Base-by-base conservation (phyloP, 2,113 vertebrate genomes). In the Anarhynchus alexandrinus region DNA sequence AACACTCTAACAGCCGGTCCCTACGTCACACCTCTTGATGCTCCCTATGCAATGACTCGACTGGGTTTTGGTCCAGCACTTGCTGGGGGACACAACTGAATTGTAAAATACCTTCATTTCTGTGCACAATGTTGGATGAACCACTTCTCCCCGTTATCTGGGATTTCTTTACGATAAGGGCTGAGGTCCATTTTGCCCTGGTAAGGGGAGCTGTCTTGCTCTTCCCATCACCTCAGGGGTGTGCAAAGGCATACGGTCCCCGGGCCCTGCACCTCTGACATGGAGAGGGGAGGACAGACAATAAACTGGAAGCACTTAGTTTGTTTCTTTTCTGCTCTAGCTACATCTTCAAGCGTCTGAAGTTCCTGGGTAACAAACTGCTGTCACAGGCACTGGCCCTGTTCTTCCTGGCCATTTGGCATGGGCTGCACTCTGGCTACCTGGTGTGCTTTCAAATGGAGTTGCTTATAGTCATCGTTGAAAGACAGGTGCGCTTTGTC, bases 381-480 rank as follows among this genome's bases (percentile, higher is more conserved):
- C 80, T 99, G 25, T 99, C 99, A 66, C 99, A 99, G 91, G 98
- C 98, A 49, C 76, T 98, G 69, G 98, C 99, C 1, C 93, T 99
- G 92, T 66, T 99, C 29, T 99, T 99, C 97, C 96, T 99, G 97
- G 98, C 99, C 9, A 80, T 99, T 86, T 99, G 99, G 99, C 99
- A 99, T 0, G 99, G 99, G 71, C 98, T 99, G 49, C 99, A 99
- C 97, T 99, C 99, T 1, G 99, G 99, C 57, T 99, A 99, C 98
- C 86, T 99, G 95, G 62, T 99, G 90, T 99, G 99, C 97, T 99
- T 99, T 98, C 99, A 99, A 47, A 98, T 99, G 99, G 99, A 99
- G 97, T 98, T 99, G 96, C 98, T 99, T 61, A 99, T 99, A 78
- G 98, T 99, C 89, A 98, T 98, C 8, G 98, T 99, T 81, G 99